Evolutionary conservation across 2,888 invertebrate species (phyloP).

Genomic region (Octodonta nipae): DNA sequence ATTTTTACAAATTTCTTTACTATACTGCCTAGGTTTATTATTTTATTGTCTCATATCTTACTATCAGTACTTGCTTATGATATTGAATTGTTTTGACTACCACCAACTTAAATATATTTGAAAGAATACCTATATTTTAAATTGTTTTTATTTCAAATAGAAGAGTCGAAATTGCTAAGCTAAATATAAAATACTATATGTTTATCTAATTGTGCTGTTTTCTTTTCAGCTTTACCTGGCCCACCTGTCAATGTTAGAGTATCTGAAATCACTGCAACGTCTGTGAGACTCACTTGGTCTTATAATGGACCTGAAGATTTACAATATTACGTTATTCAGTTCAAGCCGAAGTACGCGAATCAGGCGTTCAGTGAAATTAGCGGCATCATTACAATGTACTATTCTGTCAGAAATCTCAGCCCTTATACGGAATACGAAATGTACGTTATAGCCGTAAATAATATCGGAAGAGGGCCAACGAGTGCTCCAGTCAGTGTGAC

Average conservation of each 20-base stretch:
- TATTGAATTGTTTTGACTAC: too few species aligned
- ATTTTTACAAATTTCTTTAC: too few species aligned
- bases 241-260: conserved; percentile 81
- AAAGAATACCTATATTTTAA: too few species aligned
- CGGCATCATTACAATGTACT: conserved; percentile 84
- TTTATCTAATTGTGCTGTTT: too few species aligned
- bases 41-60: too few species aligned
- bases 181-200: too few species aligned
- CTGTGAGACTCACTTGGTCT: conserved; percentile 85
- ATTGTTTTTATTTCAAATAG: too few species aligned
- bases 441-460: conserved; percentile 88
- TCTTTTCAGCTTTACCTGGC: conserved; percentile 69
- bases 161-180: too few species aligned
- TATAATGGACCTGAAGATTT: conserved; percentile 79
- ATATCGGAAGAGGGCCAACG: conserved; percentile 81
- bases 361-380: conserved; percentile 86
- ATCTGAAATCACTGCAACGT: conserved; percentile 86
- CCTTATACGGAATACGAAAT: conserved; percentile 95
- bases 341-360: conserved; percentile 88
- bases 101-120: too few species aligned
- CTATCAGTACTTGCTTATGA: too few species aligned
- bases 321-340: conserved; percentile 92
- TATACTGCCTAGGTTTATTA: too few species aligned
- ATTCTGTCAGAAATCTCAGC: conserved; percentile 76
- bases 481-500: conserved; percentile 81